Base-by-base conservation (phyloP, 2,888 invertebrate genomes). In the Zaprionus bogoriensis region DNA sequence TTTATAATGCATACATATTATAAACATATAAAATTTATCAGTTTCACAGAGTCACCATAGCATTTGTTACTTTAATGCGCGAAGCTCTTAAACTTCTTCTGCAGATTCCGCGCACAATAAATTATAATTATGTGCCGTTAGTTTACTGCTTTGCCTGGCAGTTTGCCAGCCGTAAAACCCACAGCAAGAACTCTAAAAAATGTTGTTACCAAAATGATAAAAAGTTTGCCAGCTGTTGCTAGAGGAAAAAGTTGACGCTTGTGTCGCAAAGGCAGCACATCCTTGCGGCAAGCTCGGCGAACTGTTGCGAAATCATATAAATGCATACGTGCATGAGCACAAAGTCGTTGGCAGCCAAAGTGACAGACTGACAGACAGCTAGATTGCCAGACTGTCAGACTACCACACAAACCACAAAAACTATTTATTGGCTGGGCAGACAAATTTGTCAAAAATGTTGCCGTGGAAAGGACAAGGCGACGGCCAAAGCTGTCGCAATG, bases 61-160 rank as follows among this genome's bases (percentile, higher is more conserved):
- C n/a, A n/a, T n/a, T n/a, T n/a, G 32, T 7, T 9, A 36, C 14
- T 30, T 30, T 30, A 10, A 10, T 1, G 4, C 28, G 14, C 14
- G 32, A 2, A 14, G 3, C 7, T 14, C 17, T 32, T 32, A 6
- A 17, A 36, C 32, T 36, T 36, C 32, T 9, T 17, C 9, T 4
- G 32, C 32, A 32, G 51, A 42, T 50, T 46, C 7, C n/a, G 32
- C 23, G 41, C 36, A 50, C 38, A 36, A 75, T 76, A 72, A 68
- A 62, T 72, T 58, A 74, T 60, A 79, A 77, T 77, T 62, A 67
- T 64, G 71, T 50, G 30, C 54, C 46, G 73, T 70, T 70, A 52
- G 48, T 70, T 57, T 48, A 39, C 30, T 28, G 14, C 51, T 54
- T 17, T 10, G 22, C 23, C 51, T 78, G 82, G 70, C 76, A 61